Conservation (phyloP, 1,140 invertebrate species). For the Aphaenogaster floridana region DNA sequence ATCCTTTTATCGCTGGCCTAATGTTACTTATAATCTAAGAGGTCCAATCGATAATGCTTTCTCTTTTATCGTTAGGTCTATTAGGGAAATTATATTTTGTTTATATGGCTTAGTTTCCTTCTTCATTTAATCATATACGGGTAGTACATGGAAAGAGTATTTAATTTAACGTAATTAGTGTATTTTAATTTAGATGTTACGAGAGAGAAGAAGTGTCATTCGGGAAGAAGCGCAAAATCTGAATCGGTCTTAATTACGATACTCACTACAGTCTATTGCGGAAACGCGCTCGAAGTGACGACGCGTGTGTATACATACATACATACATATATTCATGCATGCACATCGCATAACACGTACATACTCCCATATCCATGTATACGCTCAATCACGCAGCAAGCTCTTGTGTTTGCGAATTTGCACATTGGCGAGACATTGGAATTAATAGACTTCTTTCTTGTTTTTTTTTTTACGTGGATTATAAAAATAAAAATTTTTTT, state of each 20-base stretch:
- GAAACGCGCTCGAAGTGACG: conserved; percentile 28
- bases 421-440: conserved; percentile 9
- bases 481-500: conserved; percentile 9
- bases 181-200: conserved; percentile 25
- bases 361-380: neutral
- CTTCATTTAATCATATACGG: neutral
- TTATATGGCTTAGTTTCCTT: neutral
- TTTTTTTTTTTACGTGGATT: neutral
- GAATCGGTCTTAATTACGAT: conserved; percentile 59
- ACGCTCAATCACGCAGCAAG: conserved; percentile 21
- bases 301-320: conserved; percentile 30
- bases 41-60: conserved; percentile 29
- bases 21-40: conserved; percentile 31
- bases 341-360: neutral
- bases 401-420: conserved; percentile 29
- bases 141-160: conserved; percentile 1
- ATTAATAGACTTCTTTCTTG: neutral
- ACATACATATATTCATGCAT: conserved; percentile 22
- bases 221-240: neutral
- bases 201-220: neutral
- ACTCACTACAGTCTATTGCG: conserved; percentile 43
- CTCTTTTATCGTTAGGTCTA: conserved; percentile 3
- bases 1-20: conserved; percentile 48
- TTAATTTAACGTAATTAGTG: conserved; percentile 22
- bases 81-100: conserved; percentile 32